Evolutionary conservation across 2,113 vertebrate genomes (phyloP), one percentile per base, ranked within the genome.

Genomic region (Daboia siamensis): DNA sequence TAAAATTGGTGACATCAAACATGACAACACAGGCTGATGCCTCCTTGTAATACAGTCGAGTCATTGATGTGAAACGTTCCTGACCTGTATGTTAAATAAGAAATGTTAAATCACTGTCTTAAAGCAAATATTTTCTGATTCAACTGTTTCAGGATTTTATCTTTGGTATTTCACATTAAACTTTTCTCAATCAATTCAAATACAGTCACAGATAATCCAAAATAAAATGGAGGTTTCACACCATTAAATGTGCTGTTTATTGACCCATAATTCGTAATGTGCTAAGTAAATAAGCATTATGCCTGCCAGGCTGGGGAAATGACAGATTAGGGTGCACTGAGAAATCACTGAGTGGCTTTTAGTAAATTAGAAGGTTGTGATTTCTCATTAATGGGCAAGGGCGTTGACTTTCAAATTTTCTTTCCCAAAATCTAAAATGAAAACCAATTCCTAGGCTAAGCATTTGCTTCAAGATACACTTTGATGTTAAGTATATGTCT

Each of bases 61-160:
- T 99, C 98, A 99, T 99, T 46, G 98, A 99, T 0, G 98, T 98
- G 96, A 99, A 99, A 1, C 98, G 98, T 57, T 99, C 98, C 94
- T 99, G 98, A 46, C 98, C 98, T 99, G 87, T 0, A 1, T 91
- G 59, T 89, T 4, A 4, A 9, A 56, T 15, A 9, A 55, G 56
- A 26, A 51, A 6, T 0, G 0, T 59, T 54, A 13, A 0, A 0
- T 86, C 51, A 56, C 24, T n/a, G 48, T 3, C 9, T 88, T 55
- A 29, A 92, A 29, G 17, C 33, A 88, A 20, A 2, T 17, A 23
- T 87, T 88, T 39, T 89, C 12, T 26, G 21, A 69, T 54, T 87
- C 57, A 33, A 24, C 26, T 23, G 3, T 21, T 64, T n/a, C 33
- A 48, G 23, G 24, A 8, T 24, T 74, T 39, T 64, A 23, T 24